These are phyloP conservation scores for Archips xylosteana DNA, from an alignment of 2,888 invertebrate genomes.

Conservation along the genomic window DNA sequence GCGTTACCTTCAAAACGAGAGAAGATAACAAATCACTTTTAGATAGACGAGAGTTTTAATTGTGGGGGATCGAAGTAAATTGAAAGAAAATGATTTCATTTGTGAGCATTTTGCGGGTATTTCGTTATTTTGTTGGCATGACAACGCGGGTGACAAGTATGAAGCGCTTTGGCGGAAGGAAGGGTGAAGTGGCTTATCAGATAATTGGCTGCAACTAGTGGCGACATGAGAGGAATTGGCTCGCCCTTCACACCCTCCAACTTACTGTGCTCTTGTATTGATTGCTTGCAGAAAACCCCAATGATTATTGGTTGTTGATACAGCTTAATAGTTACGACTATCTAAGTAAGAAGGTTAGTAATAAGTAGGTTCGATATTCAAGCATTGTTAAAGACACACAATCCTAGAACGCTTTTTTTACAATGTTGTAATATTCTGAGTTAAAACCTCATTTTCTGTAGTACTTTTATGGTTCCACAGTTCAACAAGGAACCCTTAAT, in stretches of 20 bases:
- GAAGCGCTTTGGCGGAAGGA: constrained; percentile 42
- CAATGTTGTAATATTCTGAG: no score
- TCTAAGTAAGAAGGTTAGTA: no score
- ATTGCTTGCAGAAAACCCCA: not conserved
- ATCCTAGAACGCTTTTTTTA: no score
- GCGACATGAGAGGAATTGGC: constrained; percentile 57
- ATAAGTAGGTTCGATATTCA: no score
- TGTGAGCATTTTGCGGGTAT: constrained; percentile 54
- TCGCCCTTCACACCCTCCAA: constrained; percentile 46
- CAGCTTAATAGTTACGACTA: not conserved
- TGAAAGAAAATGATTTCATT: constrained; percentile 63
- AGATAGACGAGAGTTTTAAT: constrained; percentile 60
- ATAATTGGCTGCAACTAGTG: constrained; percentile 75
- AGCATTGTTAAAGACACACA: no score
- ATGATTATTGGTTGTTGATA: not conserved
- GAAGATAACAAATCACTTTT: constrained; percentile 68
- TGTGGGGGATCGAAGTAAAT: constrained; percentile 52
- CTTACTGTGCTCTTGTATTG: constrained; percentile 37
- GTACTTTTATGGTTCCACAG: no score
- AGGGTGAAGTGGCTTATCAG: constrained; percentile 71
- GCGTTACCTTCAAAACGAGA: constrained; percentile 61
- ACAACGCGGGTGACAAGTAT: constrained; percentile 51
- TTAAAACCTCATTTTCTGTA: no score
- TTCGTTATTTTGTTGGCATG: constrained; percentile 62
- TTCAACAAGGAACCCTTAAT: no score